Base-by-base conservation (phyloP, 35 echinoderm and acorn worm species). In the Amphiura filiformis region DNA sequence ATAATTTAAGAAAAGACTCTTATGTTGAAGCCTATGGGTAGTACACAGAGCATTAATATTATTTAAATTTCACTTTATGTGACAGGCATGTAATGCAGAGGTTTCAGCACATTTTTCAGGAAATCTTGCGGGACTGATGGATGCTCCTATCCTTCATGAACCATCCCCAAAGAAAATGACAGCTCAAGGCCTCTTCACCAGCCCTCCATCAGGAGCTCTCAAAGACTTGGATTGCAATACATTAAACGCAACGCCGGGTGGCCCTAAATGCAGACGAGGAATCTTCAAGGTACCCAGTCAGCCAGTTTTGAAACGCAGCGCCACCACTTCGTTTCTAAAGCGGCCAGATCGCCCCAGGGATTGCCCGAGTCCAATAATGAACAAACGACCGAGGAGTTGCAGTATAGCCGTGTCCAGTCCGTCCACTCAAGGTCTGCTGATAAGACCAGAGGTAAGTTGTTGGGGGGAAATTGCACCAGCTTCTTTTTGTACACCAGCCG, bases 231-330 rank as follows among this genome's bases (percentile, higher is more conserved):
- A 96, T 82, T 96, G 94, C 70, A 96, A 96, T 38, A 49, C 94
- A 28, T 35, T 96, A 41, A 81, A 65, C 38, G 82, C 56, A 31
- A 96, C 94, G 5, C 94, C 94, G 35, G 80, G 44, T 22, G 86
- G 42, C n/a, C 94, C 94, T 13, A 92, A 89, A 65, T 96, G 94
- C 76, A n/a, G 94, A 37, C 77, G 91, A n/a, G 82, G 90, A 7
- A 96, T 93, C 79, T 93, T 94, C 84, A 94, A 94, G 65, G 65
- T 94, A 42, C 96, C 96, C 14, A 99, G 96, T 80, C 92, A 94
- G 33, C 93, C 93, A 28, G 89, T 39, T 7, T 30, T 92, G n/a
- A 79, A 80, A 80, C 40, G 49, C 15, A 49, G 76, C 0, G 35
- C 49, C 5, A 87, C 47, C 32, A 92, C 90, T 17, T 92, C 90